Percentiles rank a stretch among this genome's conserved stretches.
Evolutionary conservation across 2,797 vertebrate genomes (phyloP).

Genomic region (Acanthurus tractus): DNA sequence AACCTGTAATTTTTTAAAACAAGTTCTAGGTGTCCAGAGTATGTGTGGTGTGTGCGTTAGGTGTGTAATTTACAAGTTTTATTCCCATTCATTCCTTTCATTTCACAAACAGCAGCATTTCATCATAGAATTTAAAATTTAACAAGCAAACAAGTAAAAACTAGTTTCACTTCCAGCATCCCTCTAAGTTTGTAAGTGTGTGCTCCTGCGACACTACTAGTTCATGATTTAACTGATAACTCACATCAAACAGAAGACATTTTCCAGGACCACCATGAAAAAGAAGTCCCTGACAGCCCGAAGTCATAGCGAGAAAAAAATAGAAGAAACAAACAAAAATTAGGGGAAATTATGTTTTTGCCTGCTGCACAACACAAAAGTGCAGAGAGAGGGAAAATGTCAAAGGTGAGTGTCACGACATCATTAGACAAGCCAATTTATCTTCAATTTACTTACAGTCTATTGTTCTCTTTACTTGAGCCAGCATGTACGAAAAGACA

Average conservation of each 20-base stretch:
- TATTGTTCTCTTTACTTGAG: too few species aligned
- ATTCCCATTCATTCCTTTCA: not conserved
- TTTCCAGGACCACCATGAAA: not conserved
- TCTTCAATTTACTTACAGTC: too few species aligned
- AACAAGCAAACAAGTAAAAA: not conserved
- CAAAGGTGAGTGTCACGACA: not conserved
- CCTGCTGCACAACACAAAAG: not conserved
- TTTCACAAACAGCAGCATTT: not conserved
- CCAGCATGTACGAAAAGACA: too few species aligned
- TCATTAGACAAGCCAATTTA: too few species aligned
- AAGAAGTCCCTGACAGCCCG: too few species aligned
- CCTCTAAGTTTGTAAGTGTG: not conserved
- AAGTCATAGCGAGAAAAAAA: not conserved
- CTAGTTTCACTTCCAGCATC: not conserved
- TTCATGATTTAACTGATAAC: conserved; percentile 5
- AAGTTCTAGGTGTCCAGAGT: not conserved
- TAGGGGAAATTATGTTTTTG: not conserved
- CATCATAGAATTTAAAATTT: not conserved
- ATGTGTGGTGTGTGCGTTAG: not conserved
- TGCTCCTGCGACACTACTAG: not conserved
- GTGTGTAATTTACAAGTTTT: not conserved
- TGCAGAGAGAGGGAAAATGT: not conserved
- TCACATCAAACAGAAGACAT: conserved; percentile 1
- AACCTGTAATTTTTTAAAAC: conserved; percentile 1
- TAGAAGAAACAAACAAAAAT: conserved; percentile 9